Evolutionary conservation across 2,113 vertebrate species (phyloP).

Genomic region (Melospiza melodia): DNA sequence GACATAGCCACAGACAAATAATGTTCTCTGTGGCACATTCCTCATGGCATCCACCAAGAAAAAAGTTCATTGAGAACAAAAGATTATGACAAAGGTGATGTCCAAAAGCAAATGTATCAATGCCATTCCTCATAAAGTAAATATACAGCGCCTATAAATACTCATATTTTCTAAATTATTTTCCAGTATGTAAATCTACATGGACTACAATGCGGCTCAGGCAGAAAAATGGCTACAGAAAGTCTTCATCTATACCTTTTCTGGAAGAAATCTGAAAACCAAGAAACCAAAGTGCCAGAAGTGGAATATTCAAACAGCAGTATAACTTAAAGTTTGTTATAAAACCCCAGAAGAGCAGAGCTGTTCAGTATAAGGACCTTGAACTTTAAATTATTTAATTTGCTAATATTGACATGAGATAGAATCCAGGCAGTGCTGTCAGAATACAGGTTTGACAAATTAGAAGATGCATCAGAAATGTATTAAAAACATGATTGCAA

Average conservation of each 20-base stretch:
- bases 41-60: not conserved
- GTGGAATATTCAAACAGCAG: not conserved
- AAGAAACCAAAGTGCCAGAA: not conserved
- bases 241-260: not conserved
- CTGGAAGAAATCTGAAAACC: not conserved
- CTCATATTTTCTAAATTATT: not conserved
- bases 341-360: not conserved
- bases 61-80: not conserved
- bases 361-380: not conserved
- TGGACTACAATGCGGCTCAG: not conserved
- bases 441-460: not conserved
- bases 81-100: not conserved
- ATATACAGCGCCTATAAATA: not conserved
- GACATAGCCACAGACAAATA: not conserved
- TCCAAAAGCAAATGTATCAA: not conserved
- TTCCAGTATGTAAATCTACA: not conserved
- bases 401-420: not conserved
- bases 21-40: not conserved
- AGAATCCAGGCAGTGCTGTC: not conserved
- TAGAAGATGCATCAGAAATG: not conserved
- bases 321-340: not conserved
- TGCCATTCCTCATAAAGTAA: not conserved
- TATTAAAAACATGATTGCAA: not conserved
- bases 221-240: not conserved
- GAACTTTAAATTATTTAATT: not conserved